These are phyloP conservation scores for Neodiprion lecontei DNA, from an alignment of 1,140 invertebrate genomes.

Conservation along the genomic window DNA sequence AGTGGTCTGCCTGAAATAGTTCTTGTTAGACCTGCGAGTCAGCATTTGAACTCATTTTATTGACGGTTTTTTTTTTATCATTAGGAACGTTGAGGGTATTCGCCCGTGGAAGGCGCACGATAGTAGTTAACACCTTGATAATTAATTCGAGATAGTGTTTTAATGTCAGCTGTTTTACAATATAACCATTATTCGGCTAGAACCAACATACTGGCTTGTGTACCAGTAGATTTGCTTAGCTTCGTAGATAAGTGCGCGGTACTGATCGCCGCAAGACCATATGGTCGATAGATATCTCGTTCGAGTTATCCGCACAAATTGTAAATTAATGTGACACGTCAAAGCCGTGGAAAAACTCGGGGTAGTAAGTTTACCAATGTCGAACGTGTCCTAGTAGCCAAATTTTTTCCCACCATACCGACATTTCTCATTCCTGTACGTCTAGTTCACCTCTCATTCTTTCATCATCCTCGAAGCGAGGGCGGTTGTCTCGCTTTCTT, in stretches of 20 bases:
- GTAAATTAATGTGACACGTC: slow-evolving; percentile 49
- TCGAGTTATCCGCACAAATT: slow-evolving; percentile 39
- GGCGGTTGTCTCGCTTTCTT: background rate
- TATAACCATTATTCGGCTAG: background rate
- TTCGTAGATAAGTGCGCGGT: background rate
- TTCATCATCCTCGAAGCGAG: background rate
- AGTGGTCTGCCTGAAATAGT: too few relatives aligned
- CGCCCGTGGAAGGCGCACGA: background rate
- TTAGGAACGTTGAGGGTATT: background rate
- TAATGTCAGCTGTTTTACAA: slow-evolving; percentile 1
- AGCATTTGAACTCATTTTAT: too few relatives aligned
- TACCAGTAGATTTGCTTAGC: background rate
- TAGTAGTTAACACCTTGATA: background rate
- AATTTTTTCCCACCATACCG: slow-evolving; percentile 22
- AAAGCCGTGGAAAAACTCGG: slow-evolving; percentile 17
- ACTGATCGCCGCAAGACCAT: slow-evolving; percentile 22
- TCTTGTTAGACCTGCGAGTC: too few relatives aligned
- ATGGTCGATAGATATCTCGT: slow-evolving; percentile 41
- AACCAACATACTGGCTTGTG: background rate
- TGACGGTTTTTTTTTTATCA: background rate
- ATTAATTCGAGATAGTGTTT: background rate
- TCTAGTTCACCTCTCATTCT: background rate
- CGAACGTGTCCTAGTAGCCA: slow-evolving; percentile 41
- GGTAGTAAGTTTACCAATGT: slow-evolving; percentile 53
- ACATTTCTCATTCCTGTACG: background rate